Conservation (phyloP, 1,140 invertebrate genomes). For the Drosophila teissieri region DNA sequence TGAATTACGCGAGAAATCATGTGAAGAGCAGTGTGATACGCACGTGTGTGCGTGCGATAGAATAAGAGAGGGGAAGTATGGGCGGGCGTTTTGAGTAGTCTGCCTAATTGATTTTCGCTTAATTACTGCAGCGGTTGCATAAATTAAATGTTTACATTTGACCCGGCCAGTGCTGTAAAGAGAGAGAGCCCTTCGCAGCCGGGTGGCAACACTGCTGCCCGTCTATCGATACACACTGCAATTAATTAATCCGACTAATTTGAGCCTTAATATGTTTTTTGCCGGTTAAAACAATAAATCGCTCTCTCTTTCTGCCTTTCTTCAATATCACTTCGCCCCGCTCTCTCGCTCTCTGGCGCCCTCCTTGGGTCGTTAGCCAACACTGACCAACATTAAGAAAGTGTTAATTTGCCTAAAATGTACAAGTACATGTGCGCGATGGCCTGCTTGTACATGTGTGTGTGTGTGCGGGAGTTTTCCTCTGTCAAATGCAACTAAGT, state of each 20-base stretch:
- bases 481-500: slow-evolving; percentile 20
- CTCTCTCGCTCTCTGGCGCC: slow-evolving; percentile 4
- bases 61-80: not conserved
- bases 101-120: slow-evolving; percentile 48
- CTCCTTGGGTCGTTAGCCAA: slow-evolving; percentile 28
- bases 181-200: not conserved
- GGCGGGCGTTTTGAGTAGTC: slow-evolving; percentile 11
- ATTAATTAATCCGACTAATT: slow-evolving; percentile 12
- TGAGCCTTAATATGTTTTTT: slow-evolving; percentile 6
- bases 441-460: not conserved
- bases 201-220: slow-evolving; percentile 52
- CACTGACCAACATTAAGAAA: slow-evolving; percentile 51
- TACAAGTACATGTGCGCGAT: slow-evolving; percentile 33
- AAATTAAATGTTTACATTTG: slow-evolving; percentile 76
- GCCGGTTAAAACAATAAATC: slow-evolving; percentile 32
- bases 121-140: slow-evolving; percentile 57
- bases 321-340: not conserved
- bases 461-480: slow-evolving; percentile 37
- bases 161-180: slow-evolving; percentile 50
- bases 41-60: slow-evolving; percentile 29
- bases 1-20: slow-evolving; percentile 71
- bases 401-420: slow-evolving; percentile 70
- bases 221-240: slow-evolving; percentile 12
- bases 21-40: slow-evolving; percentile 35
- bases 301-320: not conserved